These are phyloP conservation scores for Cataglyphis livida DNA, from an alignment of 2,888 invertebrate genomes.

Conservation along the genomic window DNA sequence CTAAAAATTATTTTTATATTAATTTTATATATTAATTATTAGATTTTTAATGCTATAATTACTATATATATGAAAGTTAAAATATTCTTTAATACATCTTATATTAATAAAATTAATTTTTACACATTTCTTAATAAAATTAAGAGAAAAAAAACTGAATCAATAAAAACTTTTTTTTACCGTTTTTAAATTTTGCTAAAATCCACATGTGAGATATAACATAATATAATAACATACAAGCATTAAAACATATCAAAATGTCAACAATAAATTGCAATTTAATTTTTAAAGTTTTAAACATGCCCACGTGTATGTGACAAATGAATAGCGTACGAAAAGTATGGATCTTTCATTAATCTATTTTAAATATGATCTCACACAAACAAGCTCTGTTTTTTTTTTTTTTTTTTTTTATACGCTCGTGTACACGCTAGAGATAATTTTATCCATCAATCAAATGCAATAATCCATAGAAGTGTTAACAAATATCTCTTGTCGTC, in stretches of 20 bases:
- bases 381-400: not conserved
- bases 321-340: not conserved
- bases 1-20: not conserved
- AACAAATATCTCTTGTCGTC: not conserved
- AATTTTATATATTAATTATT: not conserved
- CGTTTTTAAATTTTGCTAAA: not conserved
- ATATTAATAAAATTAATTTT: not conserved
- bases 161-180: not conserved
- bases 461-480: not conserved
- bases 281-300: not conserved
- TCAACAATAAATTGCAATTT: not conserved
- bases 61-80: not conserved
- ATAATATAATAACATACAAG: not conserved
- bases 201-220: too few species aligned
- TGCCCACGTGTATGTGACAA: not conserved
- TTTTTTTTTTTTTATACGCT: not conserved
- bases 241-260: not conserved
- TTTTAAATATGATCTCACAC: slow-evolving; percentile 4
- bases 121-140: not conserved
- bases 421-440: not conserved
- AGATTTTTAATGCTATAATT: not conserved
- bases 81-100: not conserved
- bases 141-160: not conserved
- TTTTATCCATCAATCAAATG: not conserved
- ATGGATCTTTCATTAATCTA: not conserved